Conservation (phyloP, 2,797 vertebrate genomes). For the Lerista edwardsae region DNA sequence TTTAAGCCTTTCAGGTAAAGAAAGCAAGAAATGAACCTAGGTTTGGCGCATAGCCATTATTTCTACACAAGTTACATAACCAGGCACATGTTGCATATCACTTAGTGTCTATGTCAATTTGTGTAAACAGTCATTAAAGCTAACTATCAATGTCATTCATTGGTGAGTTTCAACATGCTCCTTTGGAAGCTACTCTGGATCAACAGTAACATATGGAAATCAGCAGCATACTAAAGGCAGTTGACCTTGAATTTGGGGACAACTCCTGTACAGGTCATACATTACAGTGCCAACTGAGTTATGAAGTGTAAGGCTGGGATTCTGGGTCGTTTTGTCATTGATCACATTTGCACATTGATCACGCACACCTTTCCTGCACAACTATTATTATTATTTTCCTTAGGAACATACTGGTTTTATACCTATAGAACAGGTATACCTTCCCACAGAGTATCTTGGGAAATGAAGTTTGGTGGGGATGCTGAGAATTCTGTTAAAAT, state of each 20-base stretch:
- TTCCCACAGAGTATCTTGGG: neutral
- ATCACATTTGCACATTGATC: no score
- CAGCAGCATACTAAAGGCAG: neutral
- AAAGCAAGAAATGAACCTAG: neutral
- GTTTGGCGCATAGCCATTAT: neutral
- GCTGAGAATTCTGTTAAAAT: no score
- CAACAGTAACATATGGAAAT: neutral
- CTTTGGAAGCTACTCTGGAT: neutral
- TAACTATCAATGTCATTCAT: neutral
- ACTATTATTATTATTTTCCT: neutral
- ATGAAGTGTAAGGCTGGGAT: no score
- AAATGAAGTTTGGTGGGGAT: neutral
- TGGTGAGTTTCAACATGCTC: neutral
- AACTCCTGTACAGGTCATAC: neutral
- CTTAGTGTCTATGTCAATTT: neutral
- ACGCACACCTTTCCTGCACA: neutral
- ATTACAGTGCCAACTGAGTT: no score
- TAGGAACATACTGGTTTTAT: slow-evolving; percentile 1
- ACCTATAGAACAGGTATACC: neutral
- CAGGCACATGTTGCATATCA: neutral
- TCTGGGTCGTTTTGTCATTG: no score
- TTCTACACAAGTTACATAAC: neutral
- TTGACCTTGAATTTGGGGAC: neutral
- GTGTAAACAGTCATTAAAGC: neutral
- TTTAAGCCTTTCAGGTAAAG: neutral